These are phyloP conservation scores for Tiliqua scincoides DNA, from an alignment of 2,113 vertebrate species.

Conservation along the genomic window DNA sequence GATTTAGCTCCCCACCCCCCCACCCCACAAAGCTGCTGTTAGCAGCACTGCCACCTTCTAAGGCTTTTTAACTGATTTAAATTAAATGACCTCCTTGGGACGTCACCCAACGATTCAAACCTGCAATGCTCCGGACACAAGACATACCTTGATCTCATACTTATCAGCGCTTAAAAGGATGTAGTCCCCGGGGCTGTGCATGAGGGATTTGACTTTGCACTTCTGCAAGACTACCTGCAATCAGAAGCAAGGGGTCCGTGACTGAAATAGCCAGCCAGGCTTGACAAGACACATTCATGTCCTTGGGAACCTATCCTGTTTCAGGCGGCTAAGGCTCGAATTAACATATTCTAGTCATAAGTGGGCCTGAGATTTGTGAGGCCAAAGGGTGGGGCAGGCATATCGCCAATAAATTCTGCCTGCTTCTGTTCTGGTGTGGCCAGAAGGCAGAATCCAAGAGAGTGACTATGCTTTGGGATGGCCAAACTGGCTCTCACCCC, in stretches of 20 bases:
- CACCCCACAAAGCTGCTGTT: too few relatives aligned
- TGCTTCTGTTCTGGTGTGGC: neutral
- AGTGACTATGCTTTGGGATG: neutral
- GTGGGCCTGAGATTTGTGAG: too few relatives aligned
- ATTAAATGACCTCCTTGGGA: neutral
- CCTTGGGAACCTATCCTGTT: too few relatives aligned
- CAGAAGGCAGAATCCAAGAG: neutral
- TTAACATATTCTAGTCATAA: too few relatives aligned
- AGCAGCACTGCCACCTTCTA: too few relatives aligned
- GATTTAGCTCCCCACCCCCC: too few relatives aligned
- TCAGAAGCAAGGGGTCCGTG: slow-evolving; percentile 10
- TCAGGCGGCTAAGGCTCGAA: too few relatives aligned
- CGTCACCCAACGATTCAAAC: too few relatives aligned
- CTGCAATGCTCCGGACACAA: neutral
- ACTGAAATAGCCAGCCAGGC: neutral
- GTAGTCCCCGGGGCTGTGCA: slow-evolving; percentile 95
- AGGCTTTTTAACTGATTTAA: too few relatives aligned
- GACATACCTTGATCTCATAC: slow-evolving; percentile 96
- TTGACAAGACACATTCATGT: too few relatives aligned
- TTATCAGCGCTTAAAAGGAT: slow-evolving; percentile 97
- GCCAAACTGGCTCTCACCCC: too few relatives aligned
- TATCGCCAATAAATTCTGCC: neutral
- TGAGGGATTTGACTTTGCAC: slow-evolving; percentile 93
- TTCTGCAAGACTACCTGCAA: slow-evolving; percentile 93
- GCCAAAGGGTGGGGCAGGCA: neutral